Base-by-base conservation (phyloP, 2,113 vertebrate species). In the Fukomys damarensis region DNA sequence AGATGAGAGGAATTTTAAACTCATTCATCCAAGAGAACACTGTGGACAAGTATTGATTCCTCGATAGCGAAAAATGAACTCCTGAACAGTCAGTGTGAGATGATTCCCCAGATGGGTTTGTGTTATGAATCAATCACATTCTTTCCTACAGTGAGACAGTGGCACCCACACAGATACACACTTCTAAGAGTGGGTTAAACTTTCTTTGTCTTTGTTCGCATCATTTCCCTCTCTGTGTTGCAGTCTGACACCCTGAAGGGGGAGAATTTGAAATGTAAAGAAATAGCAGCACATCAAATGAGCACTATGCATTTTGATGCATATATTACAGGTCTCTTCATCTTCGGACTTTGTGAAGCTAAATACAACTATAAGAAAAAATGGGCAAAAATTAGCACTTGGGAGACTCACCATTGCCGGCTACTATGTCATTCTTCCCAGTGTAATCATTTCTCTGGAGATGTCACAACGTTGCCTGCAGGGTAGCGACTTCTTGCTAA, bases 51-150 rank as follows among this genome's bases (percentile, higher is more conserved):
- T 41, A 54, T 41, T 41, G 28, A 82, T 22, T 26, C 26, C 26
- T 76, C 20, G 68, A 80, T 68, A 89, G 3, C 70, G 35, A 89
- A 97, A 93, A 66, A 41, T 49, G 54, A 93, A 59, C 14, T 88
- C 70, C 10, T n/a, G 43, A 93, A 89, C 10, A 74, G 14, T 85
- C 24, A 49, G 22, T 52, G 26, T 82, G 59, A 82, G 11, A 66
- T 86, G 46, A 68, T 54, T 89, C 2, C 89, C 38, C 24, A 24
- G 65, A 46, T 63, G 70, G 63, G 86, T 32, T n/a, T 87, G 80
- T 87, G 46, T 58, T 76, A 22, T 88, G 90, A 85, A 85, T 91
- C 46, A 77, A 54, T 72, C 52, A 82, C 2, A 52, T 12, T 74
- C 17, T 65, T 93, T 59, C 82, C n/a, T 63, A 17, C 19, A 93